phyloP scores from a whole-genome alignment of 2,113 vertebrate genomes.

The Crotalus viridis region DNA sequence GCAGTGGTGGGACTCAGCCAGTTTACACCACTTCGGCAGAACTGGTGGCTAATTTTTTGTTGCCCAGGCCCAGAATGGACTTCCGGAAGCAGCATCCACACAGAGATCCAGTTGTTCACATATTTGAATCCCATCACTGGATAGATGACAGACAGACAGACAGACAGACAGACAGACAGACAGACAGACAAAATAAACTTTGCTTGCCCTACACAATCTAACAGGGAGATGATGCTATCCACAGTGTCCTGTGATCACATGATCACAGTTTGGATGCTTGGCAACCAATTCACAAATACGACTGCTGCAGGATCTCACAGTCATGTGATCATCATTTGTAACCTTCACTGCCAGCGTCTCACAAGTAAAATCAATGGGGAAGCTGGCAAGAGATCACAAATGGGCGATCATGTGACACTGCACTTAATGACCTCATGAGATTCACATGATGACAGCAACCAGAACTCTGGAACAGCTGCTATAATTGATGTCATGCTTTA shows the following conservation, averaged over 20 bases:
- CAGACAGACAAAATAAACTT: neutral
- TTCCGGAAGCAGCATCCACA: too few relatives aligned
- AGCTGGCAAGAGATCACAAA: neutral
- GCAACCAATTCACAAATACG: neutral
- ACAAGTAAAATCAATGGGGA: neutral
- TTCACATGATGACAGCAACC: neutral
- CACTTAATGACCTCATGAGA: neutral
- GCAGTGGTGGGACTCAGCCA: too few relatives aligned
- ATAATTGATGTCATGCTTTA: neutral
- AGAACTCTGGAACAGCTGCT: neutral
- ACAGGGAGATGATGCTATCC: neutral
- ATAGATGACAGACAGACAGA: too few relatives aligned
- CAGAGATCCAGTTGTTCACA: too few relatives aligned
- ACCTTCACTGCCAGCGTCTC: neutral
- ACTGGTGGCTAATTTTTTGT: too few relatives aligned
- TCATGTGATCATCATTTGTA: neutral
- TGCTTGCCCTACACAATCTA: neutral
- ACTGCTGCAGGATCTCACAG: neutral
- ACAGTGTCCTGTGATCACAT: neutral
- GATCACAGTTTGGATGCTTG: neutral
- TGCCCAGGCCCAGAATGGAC: too few relatives aligned
- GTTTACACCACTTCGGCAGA: too few relatives aligned
- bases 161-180: neutral
- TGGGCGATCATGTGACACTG: neutral
- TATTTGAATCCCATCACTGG: too few relatives aligned